Base-by-base conservation (phyloP, 92 coral and sea anemone species). In the Umimayanthus kanabou region DNA sequence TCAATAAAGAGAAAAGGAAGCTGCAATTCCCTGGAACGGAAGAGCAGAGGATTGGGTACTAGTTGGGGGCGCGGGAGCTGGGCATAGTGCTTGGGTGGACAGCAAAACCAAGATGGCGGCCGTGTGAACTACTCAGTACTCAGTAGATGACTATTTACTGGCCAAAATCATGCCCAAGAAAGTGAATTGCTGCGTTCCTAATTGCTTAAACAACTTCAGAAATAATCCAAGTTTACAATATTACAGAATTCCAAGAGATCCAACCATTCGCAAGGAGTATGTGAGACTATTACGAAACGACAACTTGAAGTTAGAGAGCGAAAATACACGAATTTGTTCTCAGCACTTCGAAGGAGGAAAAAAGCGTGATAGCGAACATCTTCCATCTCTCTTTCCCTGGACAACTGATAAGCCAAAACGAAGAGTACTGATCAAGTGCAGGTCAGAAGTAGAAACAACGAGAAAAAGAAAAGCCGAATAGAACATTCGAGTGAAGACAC, bases 171-270 rank as follows among this genome's bases (percentile, higher is more conserved):
- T 33, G 37, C 37, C 37, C 37, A 33, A 33, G 37, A 33, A 33
- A 33, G 37, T 33, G 37, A 33, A 33, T 33, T 33, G 37, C 37
- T 33, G 37, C 37, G 37, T 33, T 33, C 37, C 37, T 33, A 33
- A 33, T 33, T 33, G 37, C 37, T 33, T 33, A 33, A 33, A 33
- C 37, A 33, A 33, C 37, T 33, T 33, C 37, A 33, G 37, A 33
- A 33, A 33, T 33, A 33, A 33, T 33, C 37, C 37, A 33, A 33
- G 75, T 39, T 33, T 33, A 33, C 37, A 33, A 33, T 33, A 33
- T 69, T 86, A 91, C 86, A 66, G 89, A 61, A 83, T 88, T 80
- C 93, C 91, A 73, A 91, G 82, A 66, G 77, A 86, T 81, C 80
- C 77, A 43, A 79, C 39, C 78, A 81, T 87, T 43, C 75, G 84